Conservation (phyloP, 2,797 vertebrate genomes). For the Acanthiza pusilla region DNA sequence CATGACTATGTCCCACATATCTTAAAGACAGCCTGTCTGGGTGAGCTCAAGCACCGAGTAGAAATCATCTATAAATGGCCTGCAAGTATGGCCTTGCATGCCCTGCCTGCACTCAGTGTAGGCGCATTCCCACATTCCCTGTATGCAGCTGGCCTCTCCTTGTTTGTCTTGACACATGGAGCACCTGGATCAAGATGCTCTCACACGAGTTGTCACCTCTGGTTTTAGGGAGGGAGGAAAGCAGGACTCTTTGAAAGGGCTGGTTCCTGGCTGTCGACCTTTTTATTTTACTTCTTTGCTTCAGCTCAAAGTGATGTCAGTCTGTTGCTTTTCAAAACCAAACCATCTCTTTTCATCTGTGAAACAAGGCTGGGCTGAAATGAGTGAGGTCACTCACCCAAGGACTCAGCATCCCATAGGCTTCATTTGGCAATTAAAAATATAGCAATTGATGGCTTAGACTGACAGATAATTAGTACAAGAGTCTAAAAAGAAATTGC, state of each 20-base stretch:
- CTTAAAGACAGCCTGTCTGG: neutral
- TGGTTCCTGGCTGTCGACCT: neutral
- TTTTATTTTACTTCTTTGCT: neutral
- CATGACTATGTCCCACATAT: too few species aligned
- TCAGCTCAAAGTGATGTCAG: neutral
- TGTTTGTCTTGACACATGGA: rapidly evolving
- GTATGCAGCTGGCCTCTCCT: neutral
- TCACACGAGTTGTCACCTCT: rapidly evolving
- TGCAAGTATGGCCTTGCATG: neutral
- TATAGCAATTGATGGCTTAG: neutral
- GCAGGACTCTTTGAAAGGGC: neutral
- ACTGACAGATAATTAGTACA: neutral
- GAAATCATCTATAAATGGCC: neutral
- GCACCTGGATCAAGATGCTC: neutral
- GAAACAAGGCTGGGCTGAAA: neutral
- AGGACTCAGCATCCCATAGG: neutral
- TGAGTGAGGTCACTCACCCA: neutral
- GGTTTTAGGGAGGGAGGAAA: neutral
- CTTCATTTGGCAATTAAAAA: neutral
- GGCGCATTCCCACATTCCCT: neutral
- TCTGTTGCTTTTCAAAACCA: neutral
- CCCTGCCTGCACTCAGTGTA: too few species aligned
- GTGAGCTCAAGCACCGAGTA: neutral
- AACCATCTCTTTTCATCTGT: neutral
- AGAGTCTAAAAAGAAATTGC: neutral